Evolutionary conservation across 2,888 invertebrate species (phyloP), one percentile per base, ranked within the genome.

Genomic region (Lissocephala sabroskyi): DNA sequence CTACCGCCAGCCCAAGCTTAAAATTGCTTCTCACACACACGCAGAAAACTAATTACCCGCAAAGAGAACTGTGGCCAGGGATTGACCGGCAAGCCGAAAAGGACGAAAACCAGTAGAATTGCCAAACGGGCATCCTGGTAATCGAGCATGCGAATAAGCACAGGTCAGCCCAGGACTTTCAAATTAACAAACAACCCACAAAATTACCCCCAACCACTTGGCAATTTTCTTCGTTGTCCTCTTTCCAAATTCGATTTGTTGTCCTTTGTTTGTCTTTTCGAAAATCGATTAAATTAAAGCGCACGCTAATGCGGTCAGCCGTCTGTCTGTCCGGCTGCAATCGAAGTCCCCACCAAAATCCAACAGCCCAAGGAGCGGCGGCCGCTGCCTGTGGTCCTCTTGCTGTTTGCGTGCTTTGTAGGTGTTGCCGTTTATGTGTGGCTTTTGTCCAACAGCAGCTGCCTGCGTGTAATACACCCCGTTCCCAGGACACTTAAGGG

Each of bases 371-470:
- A 32, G 30, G n/a, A 32, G 5, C 30, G 13, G 30, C 30, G 10
- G 16, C 35, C 35, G 16, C 14, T 35, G 35, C 16, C 16, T 35
- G 35, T 35, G 35, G 35, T 10, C 16, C 7, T 35, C 47, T 23
- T 49, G 65, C 57, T 70, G 76, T 65, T 68, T 70, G 77, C 74
- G 77, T 70, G 77, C 68, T 76, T 62, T 59, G 65, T 70, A 70
- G 76, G 68, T 70, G 68, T 70, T 76, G 77, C 57, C 77, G 59
- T 65, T 68, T 73, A 70, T 76, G 74, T n/a, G n/a, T 76, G 68
- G 68, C 74, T 62, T 35, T 65, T 73, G 68, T 62, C 64, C 60
- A 62, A 64, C 56, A 60, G 59, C 56, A 45, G 50, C 43, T 42
- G 55, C 52, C 56, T 46, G 58, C 47, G 63, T 57, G 62, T 65